These are phyloP conservation scores for Elanus axillaris DNA, from an alignment of 2,113 vertebrate species.

Conservation along the genomic window DNA sequence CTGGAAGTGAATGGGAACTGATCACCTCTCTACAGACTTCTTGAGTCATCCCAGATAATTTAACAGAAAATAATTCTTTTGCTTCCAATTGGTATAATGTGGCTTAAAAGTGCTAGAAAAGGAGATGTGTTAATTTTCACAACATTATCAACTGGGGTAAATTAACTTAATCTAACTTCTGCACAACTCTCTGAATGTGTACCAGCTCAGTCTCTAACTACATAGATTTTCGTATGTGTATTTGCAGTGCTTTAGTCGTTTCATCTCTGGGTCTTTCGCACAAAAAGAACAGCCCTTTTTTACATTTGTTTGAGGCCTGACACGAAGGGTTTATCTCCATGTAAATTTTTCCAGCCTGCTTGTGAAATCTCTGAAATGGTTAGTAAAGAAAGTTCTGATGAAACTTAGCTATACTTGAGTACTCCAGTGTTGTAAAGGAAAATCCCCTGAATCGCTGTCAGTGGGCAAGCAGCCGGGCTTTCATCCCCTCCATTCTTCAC, in stretches of 20 bases:
- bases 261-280: background rate
- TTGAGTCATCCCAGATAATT: background rate
- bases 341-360: background rate
- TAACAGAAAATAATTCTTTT: background rate
- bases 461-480: background rate
- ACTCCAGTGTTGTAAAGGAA: background rate
- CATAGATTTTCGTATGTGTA: background rate
- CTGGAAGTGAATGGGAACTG: background rate
- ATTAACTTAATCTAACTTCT: background rate
- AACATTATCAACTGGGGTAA: background rate
- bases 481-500: slow-evolving; percentile 19
- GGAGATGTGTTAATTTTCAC: background rate
- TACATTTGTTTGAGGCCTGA: background rate
- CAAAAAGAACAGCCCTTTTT: background rate
- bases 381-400: background rate
- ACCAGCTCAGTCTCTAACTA: background rate
- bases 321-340: background rate
- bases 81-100: background rate
- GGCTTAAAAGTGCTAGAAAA: background rate
- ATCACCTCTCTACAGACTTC: background rate
- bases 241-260: background rate
- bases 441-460: background rate
- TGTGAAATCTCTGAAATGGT: background rate
- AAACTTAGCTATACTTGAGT: background rate
- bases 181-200: background rate